Evolutionary conservation across 2,113 vertebrate species (phyloP).

Genomic region (Motacilla tschutschensis): DNA sequence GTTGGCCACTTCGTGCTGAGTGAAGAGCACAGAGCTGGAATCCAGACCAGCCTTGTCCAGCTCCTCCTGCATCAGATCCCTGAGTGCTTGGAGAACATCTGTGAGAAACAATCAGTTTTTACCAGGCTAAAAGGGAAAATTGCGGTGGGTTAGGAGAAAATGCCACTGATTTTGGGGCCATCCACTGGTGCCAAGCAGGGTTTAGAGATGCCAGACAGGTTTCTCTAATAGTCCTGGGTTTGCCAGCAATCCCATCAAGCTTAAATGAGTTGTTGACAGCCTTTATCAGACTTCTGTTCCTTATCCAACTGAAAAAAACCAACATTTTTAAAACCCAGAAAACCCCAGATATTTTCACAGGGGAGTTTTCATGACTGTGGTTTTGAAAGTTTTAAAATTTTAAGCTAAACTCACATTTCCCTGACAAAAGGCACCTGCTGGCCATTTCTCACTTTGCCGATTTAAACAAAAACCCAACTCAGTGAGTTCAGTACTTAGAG

Average conservation of each 20-base stretch:
- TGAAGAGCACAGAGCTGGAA: constrained; percentile 79
- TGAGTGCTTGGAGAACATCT: constrained; percentile 85
- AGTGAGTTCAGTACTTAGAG: not conserved
- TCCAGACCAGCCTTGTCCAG: constrained; percentile 78
- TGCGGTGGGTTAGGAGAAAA: not conserved
- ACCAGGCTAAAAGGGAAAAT: not conserved
- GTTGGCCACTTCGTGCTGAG: constrained; percentile 84
- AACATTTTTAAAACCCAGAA: not conserved
- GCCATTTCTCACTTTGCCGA: not conserved
- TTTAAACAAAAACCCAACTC: not conserved
- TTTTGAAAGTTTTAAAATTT: not conserved
- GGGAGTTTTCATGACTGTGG: fast-evolving
- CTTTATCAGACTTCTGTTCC: not conserved
- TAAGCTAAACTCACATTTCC: not conserved
- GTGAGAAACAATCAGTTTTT: not conserved
- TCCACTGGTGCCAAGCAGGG: not conserved
- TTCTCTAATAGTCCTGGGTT: not conserved
- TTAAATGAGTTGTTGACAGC: not conserved
- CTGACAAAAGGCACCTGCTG: not conserved
- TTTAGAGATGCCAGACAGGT: not conserved
- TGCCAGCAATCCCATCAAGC: not conserved
- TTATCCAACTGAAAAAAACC: not conserved
- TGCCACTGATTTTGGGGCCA: not conserved
- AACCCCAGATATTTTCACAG: not conserved
- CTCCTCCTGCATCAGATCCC: constrained; percentile 76